Conservation (phyloP, 2,888 invertebrate species). For the Artemia sinica region DNA sequence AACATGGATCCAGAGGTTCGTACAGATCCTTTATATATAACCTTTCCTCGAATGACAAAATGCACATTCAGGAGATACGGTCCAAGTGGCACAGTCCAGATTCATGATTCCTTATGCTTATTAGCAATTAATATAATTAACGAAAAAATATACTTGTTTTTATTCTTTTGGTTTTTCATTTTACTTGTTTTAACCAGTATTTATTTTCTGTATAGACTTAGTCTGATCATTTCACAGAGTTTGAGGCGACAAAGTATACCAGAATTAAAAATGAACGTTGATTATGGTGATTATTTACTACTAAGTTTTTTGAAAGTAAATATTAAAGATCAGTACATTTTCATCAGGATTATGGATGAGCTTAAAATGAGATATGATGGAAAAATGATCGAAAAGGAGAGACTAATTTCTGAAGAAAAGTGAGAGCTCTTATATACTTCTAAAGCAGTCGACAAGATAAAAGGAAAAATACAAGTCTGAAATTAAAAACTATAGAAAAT, state of each 20-base stretch:
- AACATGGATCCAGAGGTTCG: constrained; percentile 27
- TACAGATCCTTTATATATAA: constrained; percentile 28
- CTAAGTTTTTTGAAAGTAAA: constrained; percentile 68
- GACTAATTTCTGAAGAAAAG: too few relatives aligned
- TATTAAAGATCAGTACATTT: constrained; percentile 36
- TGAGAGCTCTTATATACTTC: too few relatives aligned
- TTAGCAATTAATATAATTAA: constrained; percentile 29
- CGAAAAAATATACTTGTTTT: constrained; percentile 27
- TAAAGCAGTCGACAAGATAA: too few relatives aligned
- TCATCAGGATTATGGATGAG: not conserved
- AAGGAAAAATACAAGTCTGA: too few relatives aligned
- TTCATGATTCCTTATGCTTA: constrained; percentile 28
- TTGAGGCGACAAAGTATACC: constrained; percentile 54
- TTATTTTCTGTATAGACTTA: constrained; percentile 27
- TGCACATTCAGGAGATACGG: constrained; percentile 19
- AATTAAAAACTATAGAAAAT: too few relatives aligned
- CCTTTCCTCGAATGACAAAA: constrained; percentile 26
- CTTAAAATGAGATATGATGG: not conserved
- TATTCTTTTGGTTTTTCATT: constrained; percentile 30
- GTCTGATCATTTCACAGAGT: constrained; percentile 40
- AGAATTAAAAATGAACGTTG: constrained; percentile 36
- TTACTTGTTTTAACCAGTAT: constrained; percentile 26
- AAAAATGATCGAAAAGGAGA: too few relatives aligned
- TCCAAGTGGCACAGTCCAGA: constrained; percentile 20
- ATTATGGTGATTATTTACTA: constrained; percentile 72